phyloP scores from a whole-genome alignment of 2,888 invertebrate genomes.

The Cataglyphis livida region DNA sequence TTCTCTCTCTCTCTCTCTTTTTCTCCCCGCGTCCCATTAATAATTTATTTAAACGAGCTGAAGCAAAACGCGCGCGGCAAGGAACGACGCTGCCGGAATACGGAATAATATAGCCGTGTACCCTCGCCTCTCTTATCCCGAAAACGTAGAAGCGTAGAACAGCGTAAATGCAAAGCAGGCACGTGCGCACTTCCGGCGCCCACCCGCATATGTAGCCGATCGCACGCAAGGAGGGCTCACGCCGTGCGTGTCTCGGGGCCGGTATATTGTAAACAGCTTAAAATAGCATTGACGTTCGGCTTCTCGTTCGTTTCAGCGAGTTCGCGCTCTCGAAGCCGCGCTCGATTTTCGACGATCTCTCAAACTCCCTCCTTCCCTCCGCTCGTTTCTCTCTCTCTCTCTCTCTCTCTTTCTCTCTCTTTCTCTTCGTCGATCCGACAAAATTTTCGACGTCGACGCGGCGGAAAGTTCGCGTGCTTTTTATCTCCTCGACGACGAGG shows the following conservation, averaged over 20 bases:
- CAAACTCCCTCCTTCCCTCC: not conserved
- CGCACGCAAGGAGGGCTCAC: conserved; percentile 2
- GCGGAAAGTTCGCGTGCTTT: conserved; percentile 35
- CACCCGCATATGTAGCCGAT: conserved; percentile 13
- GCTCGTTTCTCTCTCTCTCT: not conserved
- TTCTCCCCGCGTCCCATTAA: conserved; percentile 20
- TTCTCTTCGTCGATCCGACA: conserved; percentile 6
- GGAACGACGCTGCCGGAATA: conserved; percentile 37
- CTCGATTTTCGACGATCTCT: conserved; percentile 15
- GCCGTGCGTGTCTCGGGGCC: not conserved
- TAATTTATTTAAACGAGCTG: conserved; percentile 44
- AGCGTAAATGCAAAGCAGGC: conserved; percentile 36
- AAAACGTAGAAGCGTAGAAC: not conserved
- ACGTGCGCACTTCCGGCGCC: conserved; percentile 51
- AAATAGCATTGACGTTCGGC: conserved; percentile 52
- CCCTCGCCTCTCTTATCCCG: not conserved
- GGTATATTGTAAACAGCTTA: conserved; percentile 53
- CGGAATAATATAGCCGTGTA: conserved; percentile 17
- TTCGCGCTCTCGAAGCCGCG: conserved; percentile 2
- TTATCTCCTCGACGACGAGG: conserved; percentile 15
- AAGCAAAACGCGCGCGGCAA: conserved; percentile 19
- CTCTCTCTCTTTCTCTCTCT: not conserved
- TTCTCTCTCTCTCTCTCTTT: no score
- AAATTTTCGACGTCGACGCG: conserved; percentile 43
- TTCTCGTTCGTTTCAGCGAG: conserved; percentile 3